These are phyloP conservation scores for Rousettus madagascariensis DNA, from an alignment of 2,797 vertebrate species.

Conservation along the genomic window DNA sequence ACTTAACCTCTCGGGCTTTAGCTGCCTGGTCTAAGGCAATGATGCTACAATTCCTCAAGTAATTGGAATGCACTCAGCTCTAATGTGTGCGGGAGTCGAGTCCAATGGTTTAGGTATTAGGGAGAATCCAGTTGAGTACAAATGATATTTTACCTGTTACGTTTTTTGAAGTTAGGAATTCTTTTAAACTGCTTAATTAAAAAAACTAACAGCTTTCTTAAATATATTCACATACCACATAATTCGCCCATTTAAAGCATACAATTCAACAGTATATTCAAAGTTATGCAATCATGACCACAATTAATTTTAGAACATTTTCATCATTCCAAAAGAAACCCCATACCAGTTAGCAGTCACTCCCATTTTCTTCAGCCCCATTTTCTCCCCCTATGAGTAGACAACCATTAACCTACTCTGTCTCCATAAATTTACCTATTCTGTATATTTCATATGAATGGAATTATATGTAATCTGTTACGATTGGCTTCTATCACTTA, in stretches of 20 bases:
- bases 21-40: not conserved
- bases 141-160: not conserved
- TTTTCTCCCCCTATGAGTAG: not conserved
- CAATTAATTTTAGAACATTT: not conserved
- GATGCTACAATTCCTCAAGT: not conserved
- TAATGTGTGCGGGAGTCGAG: not conserved
- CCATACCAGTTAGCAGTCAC: not conserved
- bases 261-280: not conserved
- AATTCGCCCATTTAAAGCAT: not conserved
- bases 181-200: not conserved
- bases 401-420: not conserved
- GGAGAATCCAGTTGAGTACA: not conserved
- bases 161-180: slow-evolving; percentile 5
- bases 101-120: not conserved
- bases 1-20: not conserved
- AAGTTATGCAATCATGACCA: not conserved
- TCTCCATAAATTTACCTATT: not conserved
- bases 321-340: not conserved
- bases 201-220: not conserved
- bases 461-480: not conserved
- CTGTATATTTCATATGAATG: not conserved
- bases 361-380: not conserved
- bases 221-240: not conserved
- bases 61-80: not conserved
- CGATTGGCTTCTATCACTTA: not conserved